These are phyloP conservation scores for Lasioglossum leucozonium DNA, from an alignment of 2,888 invertebrate genomes.

Conservation along the genomic window DNA sequence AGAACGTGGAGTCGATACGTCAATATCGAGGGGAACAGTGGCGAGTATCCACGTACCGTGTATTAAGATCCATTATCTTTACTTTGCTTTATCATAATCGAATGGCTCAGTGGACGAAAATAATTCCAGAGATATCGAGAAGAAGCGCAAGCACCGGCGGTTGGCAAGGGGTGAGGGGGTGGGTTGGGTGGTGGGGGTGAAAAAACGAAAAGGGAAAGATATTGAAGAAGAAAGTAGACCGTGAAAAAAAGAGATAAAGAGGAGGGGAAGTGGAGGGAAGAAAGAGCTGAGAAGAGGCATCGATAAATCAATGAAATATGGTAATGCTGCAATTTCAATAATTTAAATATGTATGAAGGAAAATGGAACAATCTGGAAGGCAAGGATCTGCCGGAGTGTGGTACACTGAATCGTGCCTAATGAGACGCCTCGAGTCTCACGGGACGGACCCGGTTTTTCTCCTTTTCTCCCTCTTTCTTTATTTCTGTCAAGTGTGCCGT, in stretches of 20 bases:
- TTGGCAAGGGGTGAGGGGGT: background rate
- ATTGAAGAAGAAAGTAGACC: background rate
- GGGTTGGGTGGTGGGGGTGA: background rate
- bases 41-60: background rate
- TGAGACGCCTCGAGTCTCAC: conserved; percentile 80
- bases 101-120: conserved; percentile 52
- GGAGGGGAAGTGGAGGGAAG: conserved; percentile 28
- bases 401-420: conserved; percentile 83
- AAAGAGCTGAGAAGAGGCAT: conserved; percentile 75
- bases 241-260: conserved; percentile 8
- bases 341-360: conserved; percentile 84
- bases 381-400: conserved; percentile 79
- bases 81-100: conserved; percentile 35
- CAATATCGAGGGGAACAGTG: background rate
- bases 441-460: conserved; percentile 67
- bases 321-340: conserved; percentile 83
- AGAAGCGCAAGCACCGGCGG: conserved; percentile 5
- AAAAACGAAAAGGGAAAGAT: conserved; percentile 19
- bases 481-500: conserved; percentile 45
- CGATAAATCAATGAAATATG: conserved; percentile 84
- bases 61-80: conserved; percentile 36
- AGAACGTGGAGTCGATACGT: background rate
- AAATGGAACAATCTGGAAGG: conserved; percentile 83
- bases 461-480: conserved; percentile 56
- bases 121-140: conserved; percentile 37